Percentiles rank a stretch among this genome's conserved stretches.
phyloP scores from a whole-genome alignment of 1,140 invertebrate species.

The Drosophila carrolli region DNA sequence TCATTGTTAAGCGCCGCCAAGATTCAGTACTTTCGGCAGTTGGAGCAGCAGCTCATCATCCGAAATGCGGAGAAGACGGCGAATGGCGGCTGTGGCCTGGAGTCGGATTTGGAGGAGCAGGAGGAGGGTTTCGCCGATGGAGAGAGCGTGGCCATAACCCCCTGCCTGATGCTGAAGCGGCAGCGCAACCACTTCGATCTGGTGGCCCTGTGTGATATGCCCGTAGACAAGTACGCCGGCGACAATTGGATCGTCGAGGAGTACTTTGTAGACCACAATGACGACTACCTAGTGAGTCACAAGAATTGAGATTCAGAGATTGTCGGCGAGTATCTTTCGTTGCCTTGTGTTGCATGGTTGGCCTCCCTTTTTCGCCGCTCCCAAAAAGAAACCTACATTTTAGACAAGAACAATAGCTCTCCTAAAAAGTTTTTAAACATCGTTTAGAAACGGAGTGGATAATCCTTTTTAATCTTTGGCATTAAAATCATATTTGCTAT shows the following conservation, averaged over 20 bases:
- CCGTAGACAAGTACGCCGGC: conserved; percentile 65
- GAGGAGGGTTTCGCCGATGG: conserved; percentile 3
- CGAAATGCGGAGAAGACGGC: conserved; percentile 43
- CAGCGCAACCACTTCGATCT: conserved; percentile 78
- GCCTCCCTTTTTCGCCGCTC: neutral
- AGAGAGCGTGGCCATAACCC: conserved; percentile 38
- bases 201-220: conserved; percentile 71
- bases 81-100: conserved; percentile 20
- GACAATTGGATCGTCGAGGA: conserved; percentile 79
- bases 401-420: conserved; percentile 5
- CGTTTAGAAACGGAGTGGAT: too few species aligned
- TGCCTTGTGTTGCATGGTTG: conserved; percentile 26
- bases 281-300: conserved; percentile 80
- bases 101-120: conserved; percentile 19
- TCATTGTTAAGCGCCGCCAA: conserved; percentile 47
- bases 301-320: neutral
- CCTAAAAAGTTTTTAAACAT: neutral
- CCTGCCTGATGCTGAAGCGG: conserved; percentile 59
- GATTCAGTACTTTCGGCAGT: conserved; percentile 78
- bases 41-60: conserved; percentile 59
- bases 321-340: conserved; percentile 12
- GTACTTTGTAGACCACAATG: conserved; percentile 74
- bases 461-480: too few species aligned
- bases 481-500: too few species aligned
- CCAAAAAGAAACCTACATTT: neutral